Conservation (phyloP, 2,797 vertebrate genomes). For the Crocidura indochinensis region DNA sequence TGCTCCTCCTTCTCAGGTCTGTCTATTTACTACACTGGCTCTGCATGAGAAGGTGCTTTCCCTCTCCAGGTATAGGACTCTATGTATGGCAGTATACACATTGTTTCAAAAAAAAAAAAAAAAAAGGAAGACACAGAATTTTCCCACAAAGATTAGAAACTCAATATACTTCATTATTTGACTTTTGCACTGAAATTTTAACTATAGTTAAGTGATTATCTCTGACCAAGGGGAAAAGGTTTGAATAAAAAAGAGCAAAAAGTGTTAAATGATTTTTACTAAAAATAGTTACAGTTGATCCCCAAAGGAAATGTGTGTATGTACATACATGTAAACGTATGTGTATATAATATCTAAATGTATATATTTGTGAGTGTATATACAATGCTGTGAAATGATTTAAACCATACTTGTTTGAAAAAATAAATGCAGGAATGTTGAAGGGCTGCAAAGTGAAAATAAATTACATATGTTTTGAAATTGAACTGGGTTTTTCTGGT, state of each 20-base stretch:
- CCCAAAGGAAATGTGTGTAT: neutral
- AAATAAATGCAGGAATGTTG: slow-evolving; percentile 40
- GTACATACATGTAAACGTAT: no score
- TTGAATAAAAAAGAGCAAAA: slow-evolving; percentile 33
- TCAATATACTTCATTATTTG: no score
- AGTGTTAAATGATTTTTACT: neutral
- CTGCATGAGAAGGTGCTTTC: neutral
- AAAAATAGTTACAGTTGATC: no score
- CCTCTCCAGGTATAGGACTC: neutral
- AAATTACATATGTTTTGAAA: slow-evolving; percentile 41
- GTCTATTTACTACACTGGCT: neutral
- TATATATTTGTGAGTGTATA: neutral
- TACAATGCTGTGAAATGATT: slow-evolving; percentile 17
- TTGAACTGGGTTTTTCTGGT: neutral
- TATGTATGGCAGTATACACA: neutral
- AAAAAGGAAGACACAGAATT: slow-evolving; percentile 14
- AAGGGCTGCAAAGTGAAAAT: slow-evolving; percentile 44
- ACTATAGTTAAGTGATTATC: slow-evolving; percentile 18
- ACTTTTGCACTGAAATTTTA: neutral
- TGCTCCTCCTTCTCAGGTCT: neutral
- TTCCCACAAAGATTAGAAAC: neutral
- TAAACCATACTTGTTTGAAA: slow-evolving; percentile 18
- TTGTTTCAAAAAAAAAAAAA: slow-evolving; percentile 54
- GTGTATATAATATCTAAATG: no score
- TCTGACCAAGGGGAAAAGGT: slow-evolving; percentile 20